phyloP scores from a whole-genome alignment of 2,888 invertebrate genomes.

The Drosophila cyrtoloma region DNA sequence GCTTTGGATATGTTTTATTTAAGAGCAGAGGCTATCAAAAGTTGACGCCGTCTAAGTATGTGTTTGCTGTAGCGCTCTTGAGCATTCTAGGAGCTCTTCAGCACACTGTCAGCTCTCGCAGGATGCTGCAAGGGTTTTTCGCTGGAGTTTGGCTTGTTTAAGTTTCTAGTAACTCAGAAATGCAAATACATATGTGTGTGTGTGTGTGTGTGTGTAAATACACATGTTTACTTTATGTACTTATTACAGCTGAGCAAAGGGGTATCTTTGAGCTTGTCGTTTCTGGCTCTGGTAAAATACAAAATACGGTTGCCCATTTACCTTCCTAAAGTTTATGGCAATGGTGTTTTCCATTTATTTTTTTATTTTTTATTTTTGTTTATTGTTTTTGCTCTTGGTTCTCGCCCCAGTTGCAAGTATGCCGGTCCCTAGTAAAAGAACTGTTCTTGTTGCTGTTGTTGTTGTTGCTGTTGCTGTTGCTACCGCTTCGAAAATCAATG shows the following conservation, averaged over 20 bases:
- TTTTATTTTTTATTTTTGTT: conserved; percentile 7
- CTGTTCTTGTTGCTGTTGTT: neutral
- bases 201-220: conserved; percentile 25
- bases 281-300: conserved; percentile 62
- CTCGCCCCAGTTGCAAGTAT: conserved; percentile 9
- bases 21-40: neutral
- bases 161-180: conserved; percentile 34
- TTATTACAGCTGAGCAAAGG: conserved; percentile 19
- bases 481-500: conserved; percentile 74
- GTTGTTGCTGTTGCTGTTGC: conserved; percentile 34
- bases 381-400: conserved; percentile 17
- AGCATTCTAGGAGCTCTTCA: neutral
- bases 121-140: conserved; percentile 16
- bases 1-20: neutral
- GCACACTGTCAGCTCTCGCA: neutral
- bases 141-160: conserved; percentile 18
- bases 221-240: conserved; percentile 40
- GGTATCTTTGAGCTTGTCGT: conserved; percentile 10
- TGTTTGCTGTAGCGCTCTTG: neutral
- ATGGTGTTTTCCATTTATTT: conserved; percentile 31
- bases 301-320: conserved; percentile 75
- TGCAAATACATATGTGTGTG: conserved; percentile 28
- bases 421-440: conserved; percentile 15
- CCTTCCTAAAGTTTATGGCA: conserved; percentile 75
- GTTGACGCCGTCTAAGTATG: neutral